Conservation (phyloP, 2,797 vertebrate genomes). For the Pseudomugil gertrudae region DNA sequence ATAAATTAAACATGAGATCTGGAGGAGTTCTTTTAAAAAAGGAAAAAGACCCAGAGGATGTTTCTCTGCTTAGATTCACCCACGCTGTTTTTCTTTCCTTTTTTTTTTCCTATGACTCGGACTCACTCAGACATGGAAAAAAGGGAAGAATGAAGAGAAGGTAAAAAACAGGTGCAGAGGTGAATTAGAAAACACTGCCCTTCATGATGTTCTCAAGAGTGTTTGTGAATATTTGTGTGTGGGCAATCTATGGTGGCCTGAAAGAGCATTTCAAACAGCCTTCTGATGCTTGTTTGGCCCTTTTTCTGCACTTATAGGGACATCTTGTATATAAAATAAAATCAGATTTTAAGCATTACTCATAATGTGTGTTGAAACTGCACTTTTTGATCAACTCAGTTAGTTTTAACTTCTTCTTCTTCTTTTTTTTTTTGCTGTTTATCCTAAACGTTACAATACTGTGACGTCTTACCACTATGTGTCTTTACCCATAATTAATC, state of each 20-base stretch:
- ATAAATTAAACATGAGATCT: conserved; percentile 88
- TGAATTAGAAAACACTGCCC: conserved; percentile 80
- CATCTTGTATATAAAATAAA: conserved; percentile 56
- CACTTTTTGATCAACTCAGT: conserved; percentile 17
- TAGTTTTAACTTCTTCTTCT: conserved; percentile 39
- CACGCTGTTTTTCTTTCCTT: conserved; percentile 77
- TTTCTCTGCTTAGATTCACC: conserved; percentile 85
- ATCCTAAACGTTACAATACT: background rate
- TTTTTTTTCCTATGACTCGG: conserved; percentile 68
- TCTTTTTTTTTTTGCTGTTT: background rate
- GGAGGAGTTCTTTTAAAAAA: conserved; percentile 84
- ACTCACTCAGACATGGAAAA: conserved; percentile 78
- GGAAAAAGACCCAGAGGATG: conserved; percentile 85
- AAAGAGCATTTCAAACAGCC: conserved; percentile 73
- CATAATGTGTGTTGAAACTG: conserved; percentile 42
- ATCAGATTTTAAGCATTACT: conserved; percentile 60
- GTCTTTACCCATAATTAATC: background rate
- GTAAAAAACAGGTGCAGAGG: conserved; percentile 81
- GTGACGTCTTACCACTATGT: background rate
- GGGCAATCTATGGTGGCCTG: conserved; percentile 67
- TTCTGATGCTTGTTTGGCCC: conserved; percentile 67
- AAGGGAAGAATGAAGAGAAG: conserved; percentile 62
- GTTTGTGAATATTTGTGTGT: conserved; percentile 68
- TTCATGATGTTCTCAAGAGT: conserved; percentile 77
- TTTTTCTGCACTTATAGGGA: conserved; percentile 62